Evolutionary conservation across 1,140 invertebrate genomes (phyloP).

Genomic region (Ephestia elutella): DNA sequence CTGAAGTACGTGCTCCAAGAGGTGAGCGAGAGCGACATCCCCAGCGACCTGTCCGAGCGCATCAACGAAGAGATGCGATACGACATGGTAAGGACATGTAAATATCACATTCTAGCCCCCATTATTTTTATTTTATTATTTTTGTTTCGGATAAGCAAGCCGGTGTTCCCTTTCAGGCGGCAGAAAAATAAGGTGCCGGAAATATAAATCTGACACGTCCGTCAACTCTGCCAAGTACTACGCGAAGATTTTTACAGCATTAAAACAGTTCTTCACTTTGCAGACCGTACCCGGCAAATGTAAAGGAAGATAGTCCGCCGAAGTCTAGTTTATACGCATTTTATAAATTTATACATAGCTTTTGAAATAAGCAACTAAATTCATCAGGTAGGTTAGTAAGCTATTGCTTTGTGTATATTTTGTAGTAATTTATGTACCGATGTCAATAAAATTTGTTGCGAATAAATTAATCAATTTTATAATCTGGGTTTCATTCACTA

Average conservation of each 20-base stretch:
- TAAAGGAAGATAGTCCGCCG: slow-evolving; percentile 53
- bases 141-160: slow-evolving; percentile 31
- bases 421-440: slow-evolving; percentile 56
- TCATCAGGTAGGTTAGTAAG: slow-evolving; percentile 38
- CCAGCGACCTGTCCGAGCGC: slow-evolving; percentile 88
- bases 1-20: slow-evolving; percentile 71
- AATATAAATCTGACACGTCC: slow-evolving; percentile 62
- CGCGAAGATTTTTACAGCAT: slow-evolving; percentile 60
- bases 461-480: slow-evolving; percentile 14
- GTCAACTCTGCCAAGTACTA: slow-evolving; percentile 61
- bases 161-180: slow-evolving; percentile 55
- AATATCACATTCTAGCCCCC: slow-evolving; percentile 47
- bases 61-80: slow-evolving; percentile 95
- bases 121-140: slow-evolving; percentile 32
- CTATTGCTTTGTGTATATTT: slow-evolving; percentile 50
- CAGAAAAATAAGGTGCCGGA: slow-evolving; percentile 67
- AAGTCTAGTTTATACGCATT: slow-evolving; percentile 8
- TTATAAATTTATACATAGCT: slow-evolving; percentile 10
- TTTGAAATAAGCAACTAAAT: slow-evolving; percentile 28
- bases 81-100: slow-evolving; percentile 84
- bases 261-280: slow-evolving; percentile 69
- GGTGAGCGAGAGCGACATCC: slow-evolving; percentile 95
- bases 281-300: slow-evolving; percentile 62
- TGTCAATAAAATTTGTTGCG: slow-evolving; percentile 59
- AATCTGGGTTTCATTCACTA: slow-evolving; percentile 1